Base-by-base conservation (phyloP, 1,140 invertebrate species). In the Eupristina koningsbergeri region DNA sequence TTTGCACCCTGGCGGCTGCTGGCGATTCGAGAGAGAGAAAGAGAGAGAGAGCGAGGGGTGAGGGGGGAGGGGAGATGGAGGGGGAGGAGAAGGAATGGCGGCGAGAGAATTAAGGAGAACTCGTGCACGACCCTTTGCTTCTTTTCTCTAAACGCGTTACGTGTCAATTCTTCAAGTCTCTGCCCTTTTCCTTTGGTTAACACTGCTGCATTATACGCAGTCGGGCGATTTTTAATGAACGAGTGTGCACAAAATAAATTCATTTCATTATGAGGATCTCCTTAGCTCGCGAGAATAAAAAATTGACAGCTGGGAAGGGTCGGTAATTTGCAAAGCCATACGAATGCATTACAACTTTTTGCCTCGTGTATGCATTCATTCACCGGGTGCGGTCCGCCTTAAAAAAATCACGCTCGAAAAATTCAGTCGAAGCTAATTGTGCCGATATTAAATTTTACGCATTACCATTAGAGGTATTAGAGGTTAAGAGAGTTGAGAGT, bases 91-190 rank as follows among this genome's bases (percentile, higher is more conserved):
- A 41, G 41, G 53, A 64, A 53, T 47, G 63, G 50, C 67, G 47
- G 67, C 50, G 8, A 45, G 69, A 78, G 50, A 85, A 77, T 71
- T 69, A 77, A 76, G 53, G 9, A 47, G 79, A 77, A 80, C 36
- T 71, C 67, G 67, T 71, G 67, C 67, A 34, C 36, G n/a, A 45
- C 63, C 36, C n/a, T 69, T 69, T 17, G 31, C 77, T 69, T 69
- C 34, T 80, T 80, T 80, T 64, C 36, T n/a, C 45, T 36, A 71
- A 71, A 71, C 22, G 67, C 22, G 36, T 71, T 41, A 39, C 45
- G 34, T 78, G 34, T 39, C 50, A 61, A 50, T 61, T 50, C 50
- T 39, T 36, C 34, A 19, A 75, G 73, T 53, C 34, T 53, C 73
- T 29, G 73, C 29, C n/a, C 41, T 75, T 75, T 75, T 34, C 45